Base-by-base conservation (phyloP, 2,797 vertebrate genomes). In the Pangasius macronema region DNA sequence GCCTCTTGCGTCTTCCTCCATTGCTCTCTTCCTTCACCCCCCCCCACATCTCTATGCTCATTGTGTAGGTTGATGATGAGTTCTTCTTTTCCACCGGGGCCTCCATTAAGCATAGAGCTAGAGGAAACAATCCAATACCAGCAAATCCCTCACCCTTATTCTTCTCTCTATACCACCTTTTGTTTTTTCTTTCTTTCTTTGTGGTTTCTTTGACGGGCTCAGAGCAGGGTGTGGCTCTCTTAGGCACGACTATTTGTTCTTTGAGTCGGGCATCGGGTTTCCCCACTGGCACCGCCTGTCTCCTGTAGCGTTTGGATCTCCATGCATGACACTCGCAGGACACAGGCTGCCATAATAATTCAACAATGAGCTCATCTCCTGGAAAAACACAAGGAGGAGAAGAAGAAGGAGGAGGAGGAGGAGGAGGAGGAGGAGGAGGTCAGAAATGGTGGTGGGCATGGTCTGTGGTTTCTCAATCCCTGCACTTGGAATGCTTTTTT, bases 61-160 rank as follows among this genome's bases (percentile, higher is more conserved):
- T 93, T 92, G 92, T 88, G 85, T 89, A 88, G 88, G 90, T 91
- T 86, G 88, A 89, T 84, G 85, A 72, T 80, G 75, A 68, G 89
- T 87, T 89, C 88, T 84, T 70, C 3, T 92, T 93, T 88, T 89
- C 79, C 81, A 80, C 36, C 13, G 14, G 59, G 49, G 57, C 68
- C 77, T 75, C 24, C 49, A 42, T 72, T 49, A 79, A 70, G 39
- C 51, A 81, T 65, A 30, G 5, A 80, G 61, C 9, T n/a, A 49
- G 30, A 57, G 24, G 22, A 79, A 75, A 59, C 49, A n/a, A 76
- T 75, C 72, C 33, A 75, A 59, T 70, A 76, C 14, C 68, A 49
- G 42, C 3, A 24, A 42, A 30, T 27, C 59, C 53, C n/a, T 27
- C 61, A 55, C 4, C 14, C 20, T 82, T 85, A 83, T 85, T 89